Percentiles rank a stretch among this genome's conserved stretches.
Evolutionary conservation across 2,888 invertebrate species (phyloP).

Genomic region (Laspeyria flexula): DNA sequence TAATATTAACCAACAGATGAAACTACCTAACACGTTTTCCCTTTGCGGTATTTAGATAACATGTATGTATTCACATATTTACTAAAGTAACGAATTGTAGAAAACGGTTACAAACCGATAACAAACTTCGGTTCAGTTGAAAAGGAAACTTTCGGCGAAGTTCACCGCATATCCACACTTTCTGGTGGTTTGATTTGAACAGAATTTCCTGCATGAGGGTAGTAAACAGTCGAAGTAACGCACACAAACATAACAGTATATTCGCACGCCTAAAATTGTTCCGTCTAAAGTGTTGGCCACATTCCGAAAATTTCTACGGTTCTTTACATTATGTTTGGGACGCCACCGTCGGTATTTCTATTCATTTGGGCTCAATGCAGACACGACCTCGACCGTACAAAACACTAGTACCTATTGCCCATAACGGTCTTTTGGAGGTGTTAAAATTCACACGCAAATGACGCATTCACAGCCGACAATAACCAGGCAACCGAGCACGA

Average conservation of each 20-base stretch:
- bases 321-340: slow-evolving; percentile 23
- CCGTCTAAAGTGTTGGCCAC: slow-evolving; percentile 19
- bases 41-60: too few relatives aligned
- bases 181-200: slow-evolving; percentile 24
- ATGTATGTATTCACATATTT: slow-evolving; percentile 28
- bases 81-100: slow-evolving; percentile 35
- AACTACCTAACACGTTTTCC: too few relatives aligned
- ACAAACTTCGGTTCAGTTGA: slow-evolving; percentile 33
- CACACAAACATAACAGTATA: slow-evolving; percentile 29
- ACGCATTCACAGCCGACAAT: slow-evolving; percentile 32
- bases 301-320: slow-evolving; percentile 32
- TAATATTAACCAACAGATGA: too few relatives aligned
- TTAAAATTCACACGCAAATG: slow-evolving; percentile 37
- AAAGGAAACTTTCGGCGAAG: slow-evolving; percentile 36
- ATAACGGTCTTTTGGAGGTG: slow-evolving; percentile 26
- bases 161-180: slow-evolving; percentile 15
- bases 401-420: slow-evolving; percentile 17
- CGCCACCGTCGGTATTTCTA: slow-evolving; percentile 26
- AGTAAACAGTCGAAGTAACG: slow-evolving; percentile 11
- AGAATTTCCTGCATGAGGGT: slow-evolving; percentile 17
- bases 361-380: slow-evolving; percentile 20
- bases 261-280: slow-evolving; percentile 20
- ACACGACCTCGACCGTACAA: slow-evolving; percentile 1
- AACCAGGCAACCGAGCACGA: slow-evolving; percentile 24
- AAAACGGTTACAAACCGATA: slow-evolving; percentile 35